Percentiles rank a stretch among this genome's conserved stretches.
Evolutionary conservation across 2,113 vertebrate species (phyloP).

Genomic region (Nasalis larvatus): DNA sequence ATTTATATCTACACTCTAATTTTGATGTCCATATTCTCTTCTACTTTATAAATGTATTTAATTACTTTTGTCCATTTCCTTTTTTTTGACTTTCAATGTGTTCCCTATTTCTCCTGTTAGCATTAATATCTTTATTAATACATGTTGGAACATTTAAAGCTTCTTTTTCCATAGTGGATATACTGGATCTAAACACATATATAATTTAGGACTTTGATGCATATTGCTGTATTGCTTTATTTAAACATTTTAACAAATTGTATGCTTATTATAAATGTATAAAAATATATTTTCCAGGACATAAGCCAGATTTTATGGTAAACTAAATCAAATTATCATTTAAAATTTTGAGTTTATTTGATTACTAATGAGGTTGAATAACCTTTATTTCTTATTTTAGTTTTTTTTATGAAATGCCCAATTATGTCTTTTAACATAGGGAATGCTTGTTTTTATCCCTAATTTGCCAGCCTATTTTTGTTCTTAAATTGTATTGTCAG

Average conservation of each 20-base stretch:
- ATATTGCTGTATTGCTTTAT: not conserved
- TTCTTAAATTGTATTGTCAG: not conserved
- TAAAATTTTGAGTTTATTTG: not conserved
- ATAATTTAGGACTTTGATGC: not conserved
- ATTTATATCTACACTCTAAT: not conserved
- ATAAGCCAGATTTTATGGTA: not conserved
- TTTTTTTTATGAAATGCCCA: not conserved
- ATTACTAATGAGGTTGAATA: not conserved
- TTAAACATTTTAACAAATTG: slow-evolving; percentile 17
- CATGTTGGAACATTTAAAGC: not conserved
- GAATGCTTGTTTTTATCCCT: not conserved
- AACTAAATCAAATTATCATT: not conserved
- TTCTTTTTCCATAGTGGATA: not conserved
- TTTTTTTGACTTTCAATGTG: not conserved
- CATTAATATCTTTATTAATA: not conserved
- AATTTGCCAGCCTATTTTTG: not conserved
- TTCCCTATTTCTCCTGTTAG: not conserved
- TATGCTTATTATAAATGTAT: not conserved
- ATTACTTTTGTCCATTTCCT: not conserved
- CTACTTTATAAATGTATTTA: not conserved
- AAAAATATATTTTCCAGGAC: not conserved
- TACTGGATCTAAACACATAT: not conserved
- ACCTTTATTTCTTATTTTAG: not conserved
- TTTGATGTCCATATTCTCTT: not conserved
- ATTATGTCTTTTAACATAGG: not conserved